Percentiles rank a stretch among this genome's conserved stretches.
Evolutionary conservation across 2,797 vertebrate species (phyloP).

Genomic region (Xenopus petersii): DNA sequence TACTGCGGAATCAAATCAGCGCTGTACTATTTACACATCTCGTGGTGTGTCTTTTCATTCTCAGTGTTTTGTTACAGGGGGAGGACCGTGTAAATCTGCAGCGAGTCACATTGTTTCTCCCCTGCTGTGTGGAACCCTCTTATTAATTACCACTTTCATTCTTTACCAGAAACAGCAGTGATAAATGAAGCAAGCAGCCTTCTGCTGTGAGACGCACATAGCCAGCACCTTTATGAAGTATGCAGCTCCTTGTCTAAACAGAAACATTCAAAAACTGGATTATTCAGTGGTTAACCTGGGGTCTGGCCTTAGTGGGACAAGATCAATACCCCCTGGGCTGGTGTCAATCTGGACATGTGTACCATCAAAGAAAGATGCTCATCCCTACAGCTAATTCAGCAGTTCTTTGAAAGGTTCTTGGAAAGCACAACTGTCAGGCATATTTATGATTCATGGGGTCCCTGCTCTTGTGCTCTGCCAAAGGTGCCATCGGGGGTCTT

Average conservation of each 20-base stretch:
- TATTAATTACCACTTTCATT: not conserved
- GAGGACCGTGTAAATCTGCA: conserved; percentile 1
- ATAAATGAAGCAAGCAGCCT: not conserved
- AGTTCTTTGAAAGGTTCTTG: too few relatives aligned
- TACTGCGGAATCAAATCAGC: not conserved
- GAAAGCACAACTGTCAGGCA: too few relatives aligned
- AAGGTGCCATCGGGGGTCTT: too few relatives aligned
- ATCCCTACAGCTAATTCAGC: too few relatives aligned
- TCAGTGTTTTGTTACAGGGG: not conserved
- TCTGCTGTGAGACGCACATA: not conserved
- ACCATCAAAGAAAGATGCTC: too few relatives aligned
- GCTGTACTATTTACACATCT: not conserved
- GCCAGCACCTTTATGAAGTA: not conserved
- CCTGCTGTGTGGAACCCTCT: conserved; percentile 1
- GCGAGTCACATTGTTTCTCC: not conserved
- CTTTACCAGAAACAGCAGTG: not conserved
- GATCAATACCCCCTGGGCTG: too few relatives aligned
- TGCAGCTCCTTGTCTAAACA: too few relatives aligned
- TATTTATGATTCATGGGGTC: not conserved
- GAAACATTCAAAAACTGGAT: not conserved
- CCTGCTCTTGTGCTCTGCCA: not conserved
- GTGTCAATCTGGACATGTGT: too few relatives aligned
- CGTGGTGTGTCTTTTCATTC: not conserved
- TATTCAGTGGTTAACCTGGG: not conserved
- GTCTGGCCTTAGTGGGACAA: too few relatives aligned